Evolutionary conservation across 2,113 vertebrate species (phyloP).

Genomic region (Rhynchopsitta pachyrhyncha): DNA sequence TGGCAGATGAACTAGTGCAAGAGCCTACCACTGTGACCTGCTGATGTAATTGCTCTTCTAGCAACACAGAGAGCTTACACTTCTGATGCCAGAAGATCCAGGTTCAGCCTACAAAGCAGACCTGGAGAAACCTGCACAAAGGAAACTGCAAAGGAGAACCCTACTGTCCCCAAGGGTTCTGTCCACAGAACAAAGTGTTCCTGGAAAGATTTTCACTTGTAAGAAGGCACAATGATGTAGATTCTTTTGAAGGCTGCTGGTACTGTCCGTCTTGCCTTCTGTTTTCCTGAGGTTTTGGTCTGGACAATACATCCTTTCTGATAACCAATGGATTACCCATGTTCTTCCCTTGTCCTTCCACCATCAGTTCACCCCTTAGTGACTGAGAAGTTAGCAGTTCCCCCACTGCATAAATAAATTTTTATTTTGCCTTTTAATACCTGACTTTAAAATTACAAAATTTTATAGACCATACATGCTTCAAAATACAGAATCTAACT

Average conservation of each 20-base stretch:
- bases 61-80: not conserved
- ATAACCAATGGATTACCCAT: not conserved
- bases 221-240: rapidly evolving
- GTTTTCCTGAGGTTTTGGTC: not conserved
- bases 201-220: not conserved
- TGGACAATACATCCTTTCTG: not conserved
- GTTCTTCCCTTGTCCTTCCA: not conserved
- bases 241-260: not conserved
- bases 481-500: not conserved
- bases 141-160: not conserved
- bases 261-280: not conserved
- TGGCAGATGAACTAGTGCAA: not conserved
- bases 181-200: not conserved
- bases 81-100: not conserved
- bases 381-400: not conserved
- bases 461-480: not conserved
- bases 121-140: not conserved
- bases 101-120: not conserved
- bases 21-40: not conserved
- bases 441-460: not conserved
- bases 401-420: not conserved
- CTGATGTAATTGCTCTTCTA: not conserved
- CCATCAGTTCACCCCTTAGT: not conserved
- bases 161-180: not conserved
- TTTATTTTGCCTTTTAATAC: not conserved